phyloP scores from a whole-genome alignment of 2,888 invertebrate genomes.

The Colostygia pectinataria region DNA sequence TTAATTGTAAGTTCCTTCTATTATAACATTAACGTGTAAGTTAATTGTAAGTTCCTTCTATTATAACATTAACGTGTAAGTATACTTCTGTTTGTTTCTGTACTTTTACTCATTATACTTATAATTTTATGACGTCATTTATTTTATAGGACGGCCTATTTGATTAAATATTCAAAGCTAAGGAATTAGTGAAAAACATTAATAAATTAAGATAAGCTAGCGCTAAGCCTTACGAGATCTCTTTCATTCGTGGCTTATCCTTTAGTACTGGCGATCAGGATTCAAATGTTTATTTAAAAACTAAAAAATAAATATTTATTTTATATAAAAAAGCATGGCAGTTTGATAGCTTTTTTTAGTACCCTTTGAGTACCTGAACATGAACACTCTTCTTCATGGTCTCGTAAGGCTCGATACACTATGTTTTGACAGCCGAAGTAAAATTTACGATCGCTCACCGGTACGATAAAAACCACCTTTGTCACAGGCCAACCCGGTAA shows the following conservation, averaged over 20 bases:
- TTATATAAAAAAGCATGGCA: slow-evolving; percentile 9
- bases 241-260: slow-evolving; percentile 8
- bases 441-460: slow-evolving; percentile 76
- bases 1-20: too few species aligned
- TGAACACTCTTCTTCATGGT: slow-evolving; percentile 35
- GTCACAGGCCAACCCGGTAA: slow-evolving; percentile 71
- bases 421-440: slow-evolving; percentile 76
- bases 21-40: too few species aligned
- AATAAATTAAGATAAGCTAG: not conserved
- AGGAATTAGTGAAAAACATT: not conserved
- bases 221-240: slow-evolving; percentile 7
- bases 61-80: too few species aligned
- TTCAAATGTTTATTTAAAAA: not conserved
- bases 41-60: too few species aligned
- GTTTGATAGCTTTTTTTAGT: slow-evolving; percentile 27
- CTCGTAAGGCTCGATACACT: slow-evolving; percentile 45
- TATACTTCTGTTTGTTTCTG: too few species aligned
- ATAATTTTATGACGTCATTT: too few species aligned
- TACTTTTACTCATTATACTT: too few species aligned
- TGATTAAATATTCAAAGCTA: not conserved
- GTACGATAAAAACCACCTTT: slow-evolving; percentile 75
- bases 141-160: too few species aligned
- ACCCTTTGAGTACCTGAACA: slow-evolving; percentile 31
- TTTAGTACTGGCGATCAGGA: not conserved
- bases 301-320: not conserved